phyloP scores from a whole-genome alignment of 1,140 invertebrate species.

The Bilobella aurantiaca region DNA sequence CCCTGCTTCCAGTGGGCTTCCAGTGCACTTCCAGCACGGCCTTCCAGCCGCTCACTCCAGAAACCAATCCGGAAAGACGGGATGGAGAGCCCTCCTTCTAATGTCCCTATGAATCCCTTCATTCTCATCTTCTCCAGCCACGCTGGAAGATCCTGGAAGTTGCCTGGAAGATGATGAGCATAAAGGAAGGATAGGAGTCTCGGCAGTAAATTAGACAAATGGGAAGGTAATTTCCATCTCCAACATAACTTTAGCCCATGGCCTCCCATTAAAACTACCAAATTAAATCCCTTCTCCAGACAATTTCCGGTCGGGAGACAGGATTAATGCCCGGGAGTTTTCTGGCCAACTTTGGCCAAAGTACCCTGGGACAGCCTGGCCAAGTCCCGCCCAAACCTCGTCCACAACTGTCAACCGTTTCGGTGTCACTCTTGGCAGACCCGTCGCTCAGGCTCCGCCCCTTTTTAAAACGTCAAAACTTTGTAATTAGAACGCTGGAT shows the following conservation, averaged over 20 bases:
- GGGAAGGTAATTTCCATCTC: conserved; percentile 8
- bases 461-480: too few relatives aligned
- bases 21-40: too few relatives aligned
- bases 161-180: background rate
- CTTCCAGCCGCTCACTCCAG: too few relatives aligned
- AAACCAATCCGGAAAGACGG: too few relatives aligned
- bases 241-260: background rate
- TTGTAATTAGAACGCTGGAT: too few relatives aligned
- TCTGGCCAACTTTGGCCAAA: background rate
- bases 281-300: conserved; percentile 4
- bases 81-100: too few relatives aligned
- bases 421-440: too few relatives aligned
- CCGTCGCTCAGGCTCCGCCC: too few relatives aligned
- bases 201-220: conserved; percentile 8
- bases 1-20: too few relatives aligned
- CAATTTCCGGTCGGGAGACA: background rate
- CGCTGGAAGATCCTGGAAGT: background rate
- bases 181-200: background rate
- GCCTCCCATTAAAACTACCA: background rate
- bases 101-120: too few relatives aligned
- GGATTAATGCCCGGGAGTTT: background rate
- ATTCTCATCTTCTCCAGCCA: background rate
- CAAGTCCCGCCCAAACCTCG: background rate
- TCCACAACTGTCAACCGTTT: background rate
- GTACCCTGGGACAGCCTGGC: too few relatives aligned